phyloP scores from a whole-genome alignment of 2,113 vertebrate species.

The Boleophthalmus pectinirostris region DNA sequence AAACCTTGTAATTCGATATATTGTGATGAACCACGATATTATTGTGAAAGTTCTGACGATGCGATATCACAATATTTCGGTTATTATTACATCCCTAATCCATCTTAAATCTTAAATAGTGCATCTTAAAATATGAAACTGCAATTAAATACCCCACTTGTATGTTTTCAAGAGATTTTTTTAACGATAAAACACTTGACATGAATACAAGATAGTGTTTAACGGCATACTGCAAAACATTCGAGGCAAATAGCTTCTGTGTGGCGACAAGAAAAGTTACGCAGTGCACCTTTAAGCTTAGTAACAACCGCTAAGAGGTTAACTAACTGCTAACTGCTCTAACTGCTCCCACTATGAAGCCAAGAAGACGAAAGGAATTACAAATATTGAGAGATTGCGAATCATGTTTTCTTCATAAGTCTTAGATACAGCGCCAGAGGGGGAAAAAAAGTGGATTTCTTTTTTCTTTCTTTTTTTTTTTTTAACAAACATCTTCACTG shows the following conservation, averaged over 20 bases:
- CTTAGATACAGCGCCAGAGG: slow-evolving; percentile 30
- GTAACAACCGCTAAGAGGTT: slow-evolving; percentile 8
- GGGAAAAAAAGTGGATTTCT: slow-evolving; percentile 7
- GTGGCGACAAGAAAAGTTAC: neutral
- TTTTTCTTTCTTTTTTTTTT: slow-evolving; percentile 5
- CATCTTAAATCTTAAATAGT: too few species aligned
- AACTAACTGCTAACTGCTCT: neutral
- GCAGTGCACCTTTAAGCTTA: neutral
- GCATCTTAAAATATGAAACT: too few species aligned
- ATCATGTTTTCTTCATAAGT: slow-evolving; percentile 36
- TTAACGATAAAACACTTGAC: too few species aligned
- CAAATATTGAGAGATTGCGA: slow-evolving; percentile 15
- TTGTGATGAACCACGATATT: too few species aligned
- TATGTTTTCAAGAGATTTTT: too few species aligned
- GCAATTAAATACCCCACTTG: too few species aligned
- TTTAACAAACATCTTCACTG: slow-evolving; percentile 14
- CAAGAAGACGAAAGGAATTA: slow-evolving; percentile 18
- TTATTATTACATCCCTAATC: too few species aligned
- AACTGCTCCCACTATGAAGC: slow-evolving; percentile 4
- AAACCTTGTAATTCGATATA: too few species aligned
- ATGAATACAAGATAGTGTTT: too few species aligned
- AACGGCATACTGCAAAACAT: too few species aligned
- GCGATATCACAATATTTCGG: too few species aligned
- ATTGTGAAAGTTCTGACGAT: too few species aligned
- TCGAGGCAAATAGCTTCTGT: neutral